Base-by-base conservation (phyloP, 2,113 vertebrate genomes). In the Nanger granti region DNA sequence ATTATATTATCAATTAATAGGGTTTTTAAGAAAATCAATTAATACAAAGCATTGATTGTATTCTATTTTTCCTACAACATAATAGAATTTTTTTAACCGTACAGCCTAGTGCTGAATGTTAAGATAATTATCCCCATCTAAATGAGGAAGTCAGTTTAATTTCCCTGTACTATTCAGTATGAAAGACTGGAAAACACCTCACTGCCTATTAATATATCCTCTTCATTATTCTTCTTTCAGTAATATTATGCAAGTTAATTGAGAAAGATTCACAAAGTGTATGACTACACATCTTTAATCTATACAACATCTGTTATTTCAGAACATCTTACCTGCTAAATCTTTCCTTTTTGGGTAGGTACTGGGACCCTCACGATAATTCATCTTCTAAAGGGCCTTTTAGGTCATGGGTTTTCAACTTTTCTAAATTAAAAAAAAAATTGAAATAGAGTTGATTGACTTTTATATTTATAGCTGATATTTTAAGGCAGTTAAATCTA, bases 11-110 rank as follows among this genome's bases (percentile, higher is more conserved):
- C n/a, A 95, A 59, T 79, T 93, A 91, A 66, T 95, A 59, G 69
- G 73, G 7, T 64, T 97, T 93, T 92, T 31, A 95, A 97, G 60
- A 87, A 94, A 97, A 57, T 93, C n/a, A 95, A 3, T 97, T 95
- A 94, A 29, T 64, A 95, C 20, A 60, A 93, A 96, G 17, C 17
- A 49, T 80, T 95, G 52, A 82, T 96, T 93, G 31, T 79, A 82
- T n/a, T 79, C 5, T 66, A 59, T 88, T 95, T 96, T 95, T 86
- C 22, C 29, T 89, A 3, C 28, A 8, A 24, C 12, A 29, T 84
- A 94, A 87, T 88, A 41, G n/a, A 41, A 49, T 93, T 95, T 97
- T 93, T 59, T 90, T 95, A 95, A 60, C 26, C 41, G 89, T 86
- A 20, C 0, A 41, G 47, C 49, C 12, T 55, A 49, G 37, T 85